Evolutionary conservation across 2,888 invertebrate genomes (phyloP), one percentile per base, ranked within the genome.

Genomic region (Drosophila kanekoi): DNA sequence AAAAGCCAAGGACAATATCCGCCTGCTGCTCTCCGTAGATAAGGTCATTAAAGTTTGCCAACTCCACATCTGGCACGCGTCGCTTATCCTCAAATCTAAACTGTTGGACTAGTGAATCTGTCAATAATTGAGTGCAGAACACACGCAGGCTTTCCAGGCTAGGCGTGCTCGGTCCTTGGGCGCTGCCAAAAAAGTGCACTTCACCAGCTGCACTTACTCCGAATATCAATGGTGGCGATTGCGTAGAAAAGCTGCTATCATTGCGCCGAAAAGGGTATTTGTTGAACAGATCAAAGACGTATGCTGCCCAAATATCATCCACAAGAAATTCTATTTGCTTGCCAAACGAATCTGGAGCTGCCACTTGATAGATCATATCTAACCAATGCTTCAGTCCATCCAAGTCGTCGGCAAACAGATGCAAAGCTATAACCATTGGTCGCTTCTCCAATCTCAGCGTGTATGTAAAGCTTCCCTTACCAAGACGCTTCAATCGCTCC

Each of bases 41-140:
- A 13, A 81, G 18, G 20, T 82, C 61, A 28, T 73, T 70, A 45
- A 77, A 85, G 38, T 28, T 73, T 8, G 51, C 43, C 9, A 82
- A 64, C 14, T 72, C 60, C 1, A 77, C 40, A 54, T 77, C 67
- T 4, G 62, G 63, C 4, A 83, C 35, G 5, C 20, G 18, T 20
- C 45, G 47, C 13, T 52, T 49, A 0, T 59, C 2, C 13, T 62
- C 51, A 5, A 43, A 52, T 48, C 6, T 23, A 4, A 6, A 57
- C 37, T 53, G 35, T 20, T 52, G 11, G 1, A 20, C 35, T 6
- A 60, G 5, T 0, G 16, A 45, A 3, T 38, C 53, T 9, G 32
- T 61, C 37, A 73, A 48, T 11, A 87, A 38, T 10, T 74, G 28
- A 5, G 57, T 52, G 61, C 77, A 79, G 41, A 82, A 79, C 40